phyloP scores from a whole-genome alignment of 2,888 invertebrate species.

The Ethmia dodecea region DNA sequence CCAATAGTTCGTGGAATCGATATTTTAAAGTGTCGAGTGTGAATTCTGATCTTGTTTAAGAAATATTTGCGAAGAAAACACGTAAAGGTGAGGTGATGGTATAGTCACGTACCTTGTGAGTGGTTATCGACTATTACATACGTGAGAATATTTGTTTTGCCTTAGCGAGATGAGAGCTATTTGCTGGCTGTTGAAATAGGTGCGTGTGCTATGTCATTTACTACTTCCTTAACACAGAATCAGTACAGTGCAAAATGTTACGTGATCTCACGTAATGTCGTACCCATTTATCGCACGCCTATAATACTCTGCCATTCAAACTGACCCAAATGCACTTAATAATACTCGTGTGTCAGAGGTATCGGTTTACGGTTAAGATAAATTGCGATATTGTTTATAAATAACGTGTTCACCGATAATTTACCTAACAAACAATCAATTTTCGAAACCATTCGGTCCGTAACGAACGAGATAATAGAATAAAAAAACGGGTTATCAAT shows the following conservation, averaged over 20 bases:
- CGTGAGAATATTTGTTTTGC: slow-evolving; percentile 68
- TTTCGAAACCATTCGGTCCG: too few relatives aligned
- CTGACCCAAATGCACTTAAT: slow-evolving; percentile 7
- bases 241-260: slow-evolving; percentile 35
- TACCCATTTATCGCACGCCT: slow-evolving; percentile 15
- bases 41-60: slow-evolving; percentile 12
- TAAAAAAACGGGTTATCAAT: too few relatives aligned
- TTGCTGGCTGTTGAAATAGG: slow-evolving; percentile 30
- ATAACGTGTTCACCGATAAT: slow-evolving; percentile 7
- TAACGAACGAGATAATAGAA: too few relatives aligned
- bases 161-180: slow-evolving; percentile 23
- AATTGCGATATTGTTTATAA: slow-evolving; percentile 2
- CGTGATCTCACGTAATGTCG: slow-evolving; percentile 34
- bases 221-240: slow-evolving; percentile 42
- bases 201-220: slow-evolving; percentile 37
- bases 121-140: slow-evolving; percentile 46
- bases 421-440: not conserved
- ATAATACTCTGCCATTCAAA: not conserved
- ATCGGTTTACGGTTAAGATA: too few relatives aligned
- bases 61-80: slow-evolving; percentile 33
- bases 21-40: not conserved
- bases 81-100: slow-evolving; percentile 38
- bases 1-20: not conserved
- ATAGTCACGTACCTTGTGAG: slow-evolving; percentile 52
- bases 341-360: too few relatives aligned